Conservation (phyloP, 2,113 vertebrate species). For the Phylloscopus trochiloides region DNA sequence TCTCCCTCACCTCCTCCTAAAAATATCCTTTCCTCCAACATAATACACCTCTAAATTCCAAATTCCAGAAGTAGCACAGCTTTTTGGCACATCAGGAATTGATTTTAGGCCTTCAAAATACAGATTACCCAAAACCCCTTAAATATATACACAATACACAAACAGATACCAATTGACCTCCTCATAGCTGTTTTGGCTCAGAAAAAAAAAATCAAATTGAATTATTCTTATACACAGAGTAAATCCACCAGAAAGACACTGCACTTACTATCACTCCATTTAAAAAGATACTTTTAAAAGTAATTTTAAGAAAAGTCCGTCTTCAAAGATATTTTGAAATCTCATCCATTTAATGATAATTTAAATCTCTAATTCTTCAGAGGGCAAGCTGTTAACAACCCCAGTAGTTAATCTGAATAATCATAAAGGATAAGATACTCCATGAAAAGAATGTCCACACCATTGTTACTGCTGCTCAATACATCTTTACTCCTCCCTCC, state of each 20-base stretch:
- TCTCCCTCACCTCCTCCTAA: neutral
- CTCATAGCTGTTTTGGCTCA: rapidly evolving
- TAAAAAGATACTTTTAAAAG: neutral
- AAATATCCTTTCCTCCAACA: neutral
- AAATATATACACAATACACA: neutral
- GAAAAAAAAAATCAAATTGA: neutral
- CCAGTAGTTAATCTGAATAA: neutral
- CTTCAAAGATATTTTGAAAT: neutral
- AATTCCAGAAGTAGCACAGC: neutral
- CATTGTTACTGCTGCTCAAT: neutral
- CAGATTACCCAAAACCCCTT: neutral
- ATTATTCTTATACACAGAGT: neutral
- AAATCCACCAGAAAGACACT: neutral
- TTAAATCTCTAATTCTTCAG: neutral
- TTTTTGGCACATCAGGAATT: neutral
- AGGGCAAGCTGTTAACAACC: neutral
- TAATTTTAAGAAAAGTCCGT: neutral
- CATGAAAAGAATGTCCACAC: neutral
- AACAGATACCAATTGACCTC: neutral
- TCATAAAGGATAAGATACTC: neutral
- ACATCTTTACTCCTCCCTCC: neutral
- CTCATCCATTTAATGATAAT: neutral
- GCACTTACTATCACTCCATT: neutral
- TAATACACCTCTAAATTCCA: neutral
- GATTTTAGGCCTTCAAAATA: neutral